phyloP scores from a whole-genome alignment of 2,888 invertebrate genomes.

The Pemphredon lugubris region DNA sequence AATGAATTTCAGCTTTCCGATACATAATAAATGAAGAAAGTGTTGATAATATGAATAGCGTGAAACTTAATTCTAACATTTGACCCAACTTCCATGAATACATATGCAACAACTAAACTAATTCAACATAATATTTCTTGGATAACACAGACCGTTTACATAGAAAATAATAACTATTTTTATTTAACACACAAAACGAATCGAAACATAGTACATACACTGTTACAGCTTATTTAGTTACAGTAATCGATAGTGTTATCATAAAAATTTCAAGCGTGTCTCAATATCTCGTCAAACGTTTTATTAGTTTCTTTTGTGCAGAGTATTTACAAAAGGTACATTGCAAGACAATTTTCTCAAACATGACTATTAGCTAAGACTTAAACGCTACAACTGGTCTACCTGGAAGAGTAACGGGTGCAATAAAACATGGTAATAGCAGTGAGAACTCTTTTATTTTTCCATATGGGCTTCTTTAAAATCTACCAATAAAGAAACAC shows the following conservation, averaged over 20 bases:
- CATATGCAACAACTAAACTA: slow-evolving; percentile 2
- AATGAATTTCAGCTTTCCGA: neutral
- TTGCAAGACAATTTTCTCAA: slow-evolving; percentile 2
- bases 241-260: neutral
- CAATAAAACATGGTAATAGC: slow-evolving; percentile 39
- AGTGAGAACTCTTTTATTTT: slow-evolving; percentile 33
- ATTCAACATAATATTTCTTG: too few relatives aligned
- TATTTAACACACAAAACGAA: too few relatives aligned
- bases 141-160: too few relatives aligned
- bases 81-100: too few relatives aligned
- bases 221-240: neutral
- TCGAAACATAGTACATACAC: neutral
- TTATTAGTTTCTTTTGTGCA: neutral
- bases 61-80: neutral
- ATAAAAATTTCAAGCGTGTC: neutral
- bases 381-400: slow-evolving; percentile 18
- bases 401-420: slow-evolving; percentile 33
- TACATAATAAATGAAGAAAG: neutral
- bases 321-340: slow-evolving; percentile 1
- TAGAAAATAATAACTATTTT: too few relatives aligned
- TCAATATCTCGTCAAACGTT: neutral
- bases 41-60: neutral
- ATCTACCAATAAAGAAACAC: slow-evolving; percentile 19
- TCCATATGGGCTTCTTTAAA: slow-evolving; percentile 14
- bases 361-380: slow-evolving; percentile 3